Percentiles rank a stretch among this genome's conserved stretches.
Conservation (phyloP, 2,113 vertebrate species). For the Odontophorus gujanensis region DNA sequence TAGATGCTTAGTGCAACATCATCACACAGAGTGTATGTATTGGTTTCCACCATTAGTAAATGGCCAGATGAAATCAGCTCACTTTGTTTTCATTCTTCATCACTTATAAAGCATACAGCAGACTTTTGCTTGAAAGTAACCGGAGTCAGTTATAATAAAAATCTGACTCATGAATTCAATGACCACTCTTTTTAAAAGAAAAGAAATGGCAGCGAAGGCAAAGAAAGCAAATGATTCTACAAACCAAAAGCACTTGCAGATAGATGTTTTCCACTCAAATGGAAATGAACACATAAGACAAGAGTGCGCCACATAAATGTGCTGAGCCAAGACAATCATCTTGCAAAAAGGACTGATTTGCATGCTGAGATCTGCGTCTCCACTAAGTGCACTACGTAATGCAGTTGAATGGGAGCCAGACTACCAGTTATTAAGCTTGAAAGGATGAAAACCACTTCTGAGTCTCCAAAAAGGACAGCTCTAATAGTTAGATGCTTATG, state of each 20-base stretch:
- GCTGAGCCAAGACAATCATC: constrained; percentile 22
- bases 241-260: constrained; percentile 10
- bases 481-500: constrained; percentile 27
- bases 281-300: not conserved
- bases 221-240: not conserved
- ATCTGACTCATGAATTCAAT: not conserved
- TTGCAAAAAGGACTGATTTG: constrained; percentile 46
- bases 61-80: not conserved
- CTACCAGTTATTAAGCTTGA: constrained; percentile 33
- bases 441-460: constrained; percentile 31
- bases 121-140: not conserved
- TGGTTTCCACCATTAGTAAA: not conserved
- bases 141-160: constrained; percentile 23
- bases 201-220: not conserved
- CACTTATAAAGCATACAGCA: not conserved
- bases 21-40: not conserved
- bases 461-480: constrained; percentile 21
- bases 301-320: not conserved
- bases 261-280: not conserved
- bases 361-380: constrained; percentile 53
- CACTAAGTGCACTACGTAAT: constrained; percentile 52
- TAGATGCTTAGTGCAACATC: not conserved
- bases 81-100: not conserved
- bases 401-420: constrained; percentile 41
- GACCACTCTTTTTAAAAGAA: not conserved